Base-by-base conservation (phyloP, 2,797 vertebrate species). In the Odontamblyopus lacepedii region DNA sequence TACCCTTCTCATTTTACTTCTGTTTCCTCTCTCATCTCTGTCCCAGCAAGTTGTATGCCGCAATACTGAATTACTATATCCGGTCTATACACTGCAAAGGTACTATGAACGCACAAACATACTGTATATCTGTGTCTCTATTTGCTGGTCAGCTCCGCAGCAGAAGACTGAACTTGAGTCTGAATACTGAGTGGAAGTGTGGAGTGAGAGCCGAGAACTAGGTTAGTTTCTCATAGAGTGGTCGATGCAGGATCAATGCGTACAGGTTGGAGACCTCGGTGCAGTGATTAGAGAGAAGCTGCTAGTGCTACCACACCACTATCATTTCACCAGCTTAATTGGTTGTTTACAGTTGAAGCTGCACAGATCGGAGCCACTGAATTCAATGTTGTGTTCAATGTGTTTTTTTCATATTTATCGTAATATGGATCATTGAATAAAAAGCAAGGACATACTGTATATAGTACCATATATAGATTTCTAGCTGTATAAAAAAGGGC, bases 191-290 rank as follows among this genome's bases (percentile, higher is more conserved):
- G 79, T 82, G 76, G 66, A 71, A 63, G 74, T 67, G 66, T 69
- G 79, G 74, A 84, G 79, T 59, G 74, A 76, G 82, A 82, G 80
- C 70, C 64, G 61, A 82, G 83, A 85, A 86, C 77, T 79, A 73
- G 78, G 81, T 79, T 85, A 81, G 86, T 91, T 91, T 90, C 91
- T 92, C 92, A 92, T 85, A 78, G 85, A 73, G 80, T 65, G 81
- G 87, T 92, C 92, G 72, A 92, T 93, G 80, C 56, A 4, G 66
- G 83, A 92, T 93, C 92, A 88, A 92, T 93, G 81, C 70, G 80
- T 88, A 82, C 90, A 90, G 91, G 90, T 89, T 82, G 84, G 83
- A 90, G 79, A 87, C 82, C 82, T 86, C 81, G 48, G 83, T 69
- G 76, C 76, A 83, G 87, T 89, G 89, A 92, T 92, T 91, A 90